Percentiles rank a stretch among this genome's conserved stretches.
Evolutionary conservation across 1,140 invertebrate species (phyloP).

Genomic region (Drosophila eugracilis): DNA sequence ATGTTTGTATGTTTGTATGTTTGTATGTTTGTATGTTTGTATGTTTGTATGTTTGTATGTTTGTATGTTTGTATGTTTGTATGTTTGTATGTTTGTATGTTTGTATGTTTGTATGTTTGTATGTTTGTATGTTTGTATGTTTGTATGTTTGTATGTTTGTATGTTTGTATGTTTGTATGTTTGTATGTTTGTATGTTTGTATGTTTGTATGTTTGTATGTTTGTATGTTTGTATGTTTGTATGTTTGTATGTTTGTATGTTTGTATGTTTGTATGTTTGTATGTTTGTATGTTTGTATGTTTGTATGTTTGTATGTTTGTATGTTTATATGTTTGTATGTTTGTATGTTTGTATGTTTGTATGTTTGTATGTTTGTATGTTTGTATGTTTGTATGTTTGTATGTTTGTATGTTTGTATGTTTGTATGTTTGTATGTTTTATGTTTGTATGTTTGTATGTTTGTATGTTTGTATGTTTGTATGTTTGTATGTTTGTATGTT

Average conservation of each 20-base stretch:
- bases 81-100: background rate
- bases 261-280: background rate
- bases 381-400: too few relatives aligned
- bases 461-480: background rate
- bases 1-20: background rate
- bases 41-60: background rate
- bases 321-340: background rate
- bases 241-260: background rate
- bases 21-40: background rate
- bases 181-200: background rate
- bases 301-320: background rate
- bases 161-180: background rate
- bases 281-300: background rate
- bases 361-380: too few relatives aligned
- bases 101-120: background rate
- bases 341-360: background rate
- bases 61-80: background rate
- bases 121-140: background rate
- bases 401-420: too few relatives aligned
- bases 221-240: background rate
- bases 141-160: background rate
- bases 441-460: background rate
- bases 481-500: background rate
- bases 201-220: background rate
- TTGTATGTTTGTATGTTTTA: background rate